These are phyloP conservation scores for Hipparchia sbordonii DNA, from an alignment of 2,888 invertebrate species.

Conservation along the genomic window DNA sequence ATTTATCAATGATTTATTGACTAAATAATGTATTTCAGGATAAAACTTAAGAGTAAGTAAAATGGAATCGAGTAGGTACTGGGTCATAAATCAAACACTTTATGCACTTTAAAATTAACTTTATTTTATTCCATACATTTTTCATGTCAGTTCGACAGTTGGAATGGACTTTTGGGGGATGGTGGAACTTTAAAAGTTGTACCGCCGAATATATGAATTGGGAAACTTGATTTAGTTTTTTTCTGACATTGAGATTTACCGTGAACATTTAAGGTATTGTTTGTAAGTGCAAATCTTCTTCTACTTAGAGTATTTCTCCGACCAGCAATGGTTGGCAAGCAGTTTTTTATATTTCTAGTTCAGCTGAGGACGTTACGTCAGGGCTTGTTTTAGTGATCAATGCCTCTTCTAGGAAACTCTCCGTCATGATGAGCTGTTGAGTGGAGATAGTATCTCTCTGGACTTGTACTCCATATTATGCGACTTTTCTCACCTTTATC, in stretches of 20 bases:
- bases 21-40: neutral
- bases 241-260: neutral
- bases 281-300: neutral
- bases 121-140: constrained; percentile 24
- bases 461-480: too few species aligned
- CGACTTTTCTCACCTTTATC: too few species aligned
- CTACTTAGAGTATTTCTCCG: too few species aligned
- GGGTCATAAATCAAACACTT: constrained; percentile 18
- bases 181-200: constrained; percentile 15
- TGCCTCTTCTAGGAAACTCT: too few species aligned
- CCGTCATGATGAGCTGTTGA: too few species aligned
- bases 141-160: constrained; percentile 35
- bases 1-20: constrained; percentile 1
- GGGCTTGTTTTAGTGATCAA: too few species aligned
- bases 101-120: constrained; percentile 24
- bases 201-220: constrained; percentile 3
- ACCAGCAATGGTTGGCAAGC: too few species aligned
- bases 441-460: too few species aligned
- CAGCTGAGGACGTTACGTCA: too few species aligned
- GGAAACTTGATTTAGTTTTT: constrained; percentile 4
- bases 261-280: neutral
- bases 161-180: constrained; percentile 24
- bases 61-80: constrained; percentile 1
- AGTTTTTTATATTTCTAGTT: too few species aligned
- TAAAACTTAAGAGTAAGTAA: constrained; percentile 1